Percentiles rank a stretch among this genome's conserved stretches.
phyloP scores from a whole-genome alignment of 2,113 vertebrate genomes.

The Pteropus alecto region DNA sequence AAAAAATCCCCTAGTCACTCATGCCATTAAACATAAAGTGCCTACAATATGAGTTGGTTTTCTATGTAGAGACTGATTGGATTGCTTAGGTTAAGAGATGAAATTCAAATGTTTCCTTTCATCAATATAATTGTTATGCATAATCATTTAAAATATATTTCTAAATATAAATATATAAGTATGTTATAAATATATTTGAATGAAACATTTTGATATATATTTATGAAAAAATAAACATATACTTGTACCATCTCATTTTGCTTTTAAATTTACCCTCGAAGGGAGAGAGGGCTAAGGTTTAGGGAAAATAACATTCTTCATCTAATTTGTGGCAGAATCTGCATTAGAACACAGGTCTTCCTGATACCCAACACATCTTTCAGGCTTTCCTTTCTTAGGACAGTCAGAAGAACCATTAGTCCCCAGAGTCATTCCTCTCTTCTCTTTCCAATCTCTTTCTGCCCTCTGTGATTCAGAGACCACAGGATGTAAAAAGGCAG shows the following conservation, averaged over 20 bases:
- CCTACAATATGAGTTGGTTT: background rate
- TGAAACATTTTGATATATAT: background rate
- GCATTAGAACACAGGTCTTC: background rate
- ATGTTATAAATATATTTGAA: background rate
- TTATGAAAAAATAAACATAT: background rate
- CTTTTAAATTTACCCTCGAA: background rate
- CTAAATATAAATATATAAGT: background rate
- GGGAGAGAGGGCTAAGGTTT: background rate
- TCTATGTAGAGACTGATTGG: too few relatives aligned
- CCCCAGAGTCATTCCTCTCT: background rate
- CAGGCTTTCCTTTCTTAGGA: background rate
- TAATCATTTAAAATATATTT: background rate
- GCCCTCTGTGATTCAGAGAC: background rate
- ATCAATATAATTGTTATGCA: background rate
- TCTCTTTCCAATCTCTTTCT: background rate
- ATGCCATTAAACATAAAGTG: background rate
- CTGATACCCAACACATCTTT: background rate
- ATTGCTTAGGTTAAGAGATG: background rate
- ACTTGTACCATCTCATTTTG: background rate
- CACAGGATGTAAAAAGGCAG: background rate
- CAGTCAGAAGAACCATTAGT: background rate
- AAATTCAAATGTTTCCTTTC: background rate
- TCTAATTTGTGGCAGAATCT: background rate
- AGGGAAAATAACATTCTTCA: background rate
- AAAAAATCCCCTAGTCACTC: background rate